Evolutionary conservation across 2,113 vertebrate genomes (phyloP).

Genomic region (Grammomys surdaster): DNA sequence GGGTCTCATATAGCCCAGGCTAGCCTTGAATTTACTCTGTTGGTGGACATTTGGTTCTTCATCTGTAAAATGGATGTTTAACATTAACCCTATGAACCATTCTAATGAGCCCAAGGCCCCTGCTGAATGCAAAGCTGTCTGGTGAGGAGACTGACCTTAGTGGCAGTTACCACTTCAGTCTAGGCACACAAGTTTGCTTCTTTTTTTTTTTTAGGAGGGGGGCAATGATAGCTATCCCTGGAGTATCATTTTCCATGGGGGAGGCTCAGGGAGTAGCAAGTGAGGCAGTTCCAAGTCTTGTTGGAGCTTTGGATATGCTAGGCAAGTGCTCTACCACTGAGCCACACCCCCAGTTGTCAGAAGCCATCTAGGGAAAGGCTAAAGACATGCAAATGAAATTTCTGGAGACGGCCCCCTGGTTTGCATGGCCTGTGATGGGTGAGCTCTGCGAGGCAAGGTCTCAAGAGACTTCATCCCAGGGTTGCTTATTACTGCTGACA

Average conservation of each 20-base stretch:
- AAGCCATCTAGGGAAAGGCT: too few relatives aligned
- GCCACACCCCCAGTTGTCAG: background rate
- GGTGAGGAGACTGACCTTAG: background rate
- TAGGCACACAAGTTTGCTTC: background rate
- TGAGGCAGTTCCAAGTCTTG: background rate
- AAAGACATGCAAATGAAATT: too few relatives aligned
- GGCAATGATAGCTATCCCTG: background rate
- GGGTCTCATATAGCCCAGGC: background rate
- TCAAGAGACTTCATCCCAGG: too few relatives aligned
- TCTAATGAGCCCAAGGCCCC: background rate
- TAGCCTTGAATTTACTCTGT: background rate
- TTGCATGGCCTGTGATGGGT: too few relatives aligned
- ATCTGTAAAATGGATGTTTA: background rate
- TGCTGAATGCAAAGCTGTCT: background rate
- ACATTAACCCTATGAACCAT: background rate
- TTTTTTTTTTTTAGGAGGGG: too few relatives aligned
- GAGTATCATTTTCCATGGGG: background rate
- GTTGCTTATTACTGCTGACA: too few relatives aligned
- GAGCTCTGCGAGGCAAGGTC: too few relatives aligned
- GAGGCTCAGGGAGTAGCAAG: background rate
- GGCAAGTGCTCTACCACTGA: background rate
- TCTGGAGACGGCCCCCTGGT: too few relatives aligned
- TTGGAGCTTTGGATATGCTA: background rate
- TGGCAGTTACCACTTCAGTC: background rate
- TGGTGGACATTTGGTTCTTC: background rate